A percentile compares a stretch with the other conserved stretches of the same genome.
Conservation (phyloP, 2,113 vertebrate species). For the Neogobius melanostomus region DNA sequence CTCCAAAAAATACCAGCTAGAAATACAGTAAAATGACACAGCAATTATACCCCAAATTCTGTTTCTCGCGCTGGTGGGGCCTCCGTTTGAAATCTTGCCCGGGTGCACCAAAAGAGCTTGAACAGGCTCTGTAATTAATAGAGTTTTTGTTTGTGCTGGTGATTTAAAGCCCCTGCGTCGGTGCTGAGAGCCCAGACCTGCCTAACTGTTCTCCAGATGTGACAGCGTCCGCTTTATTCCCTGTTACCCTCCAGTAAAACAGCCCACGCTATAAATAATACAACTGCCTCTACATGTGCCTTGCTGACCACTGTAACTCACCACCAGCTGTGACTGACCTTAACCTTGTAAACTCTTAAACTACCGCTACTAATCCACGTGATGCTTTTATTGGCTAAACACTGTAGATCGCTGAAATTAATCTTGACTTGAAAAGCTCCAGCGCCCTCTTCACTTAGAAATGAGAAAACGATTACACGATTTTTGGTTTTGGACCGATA, state of each 20-base stretch:
- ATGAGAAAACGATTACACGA: no score
- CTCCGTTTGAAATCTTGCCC: no score
- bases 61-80: no score
- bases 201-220: conserved; percentile 48
- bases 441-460: neutral
- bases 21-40: no score
- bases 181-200: conserved; percentile 21
- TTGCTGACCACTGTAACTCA: neutral
- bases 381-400: neutral
- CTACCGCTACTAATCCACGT: conserved; percentile 1
- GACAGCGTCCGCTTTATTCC: conserved; percentile 25
- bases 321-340: neutral
- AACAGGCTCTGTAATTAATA: neutral
- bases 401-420: neutral
- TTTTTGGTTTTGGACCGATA: no score
- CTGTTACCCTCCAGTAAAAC: conserved; percentile 30
- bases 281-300: neutral
- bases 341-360: neutral
- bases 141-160: conserved; percentile 3
- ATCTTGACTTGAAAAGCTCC: neutral
- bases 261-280: conserved; percentile 8
- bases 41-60: no score
- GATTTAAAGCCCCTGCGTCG: conserved; percentile 18
- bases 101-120: no score
- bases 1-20: no score